These are phyloP conservation scores for Halictus quadricinctus DNA, from an alignment of 2,888 invertebrate species.

Conservation along the genomic window DNA sequence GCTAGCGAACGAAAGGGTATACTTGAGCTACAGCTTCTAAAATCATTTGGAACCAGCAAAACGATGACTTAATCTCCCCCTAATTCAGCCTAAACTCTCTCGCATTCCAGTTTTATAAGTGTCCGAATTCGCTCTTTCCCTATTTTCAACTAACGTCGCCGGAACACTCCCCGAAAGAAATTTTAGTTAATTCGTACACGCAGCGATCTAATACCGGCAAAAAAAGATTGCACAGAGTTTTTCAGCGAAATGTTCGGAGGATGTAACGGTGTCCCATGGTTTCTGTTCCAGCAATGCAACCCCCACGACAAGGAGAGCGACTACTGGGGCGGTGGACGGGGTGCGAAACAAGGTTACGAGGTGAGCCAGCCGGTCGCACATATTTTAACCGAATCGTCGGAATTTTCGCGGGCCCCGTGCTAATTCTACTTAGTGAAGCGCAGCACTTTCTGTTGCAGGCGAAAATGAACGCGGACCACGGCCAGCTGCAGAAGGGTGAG, in stretches of 20 bases:
- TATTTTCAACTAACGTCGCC: neutral
- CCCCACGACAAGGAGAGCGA: conserved; percentile 81
- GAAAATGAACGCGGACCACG: conserved; percentile 84
- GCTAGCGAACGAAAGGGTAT: no score
- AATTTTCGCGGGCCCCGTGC: conserved; percentile 60
- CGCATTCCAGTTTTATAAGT: neutral
- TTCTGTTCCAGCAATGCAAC: conserved; percentile 81
- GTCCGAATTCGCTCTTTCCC: neutral
- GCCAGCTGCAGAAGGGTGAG: conserved; percentile 84
- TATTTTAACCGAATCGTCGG: conserved; percentile 60
- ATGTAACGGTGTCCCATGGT: conserved; percentile 23
- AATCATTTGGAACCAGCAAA: no score
- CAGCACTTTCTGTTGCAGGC: conserved; percentile 83
- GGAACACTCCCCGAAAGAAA: neutral
- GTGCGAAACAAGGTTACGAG: conserved; percentile 81
- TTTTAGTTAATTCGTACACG: neutral
- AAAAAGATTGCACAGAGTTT: neutral
- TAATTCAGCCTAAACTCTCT: no score
- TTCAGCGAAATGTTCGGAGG: neutral
- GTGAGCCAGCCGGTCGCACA: conserved; percentile 73
- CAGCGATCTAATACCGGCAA: neutral
- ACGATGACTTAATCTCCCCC: no score
- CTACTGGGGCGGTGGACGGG: conserved; percentile 81
- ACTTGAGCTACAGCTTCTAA: neutral
- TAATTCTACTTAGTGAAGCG: conserved; percentile 79